A percentile compares a stretch with the other conserved stretches of the same genome.
These are phyloP conservation scores for Stictocephala bisonia DNA, from an alignment of 2,888 invertebrate species.

Conservation along the genomic window DNA sequence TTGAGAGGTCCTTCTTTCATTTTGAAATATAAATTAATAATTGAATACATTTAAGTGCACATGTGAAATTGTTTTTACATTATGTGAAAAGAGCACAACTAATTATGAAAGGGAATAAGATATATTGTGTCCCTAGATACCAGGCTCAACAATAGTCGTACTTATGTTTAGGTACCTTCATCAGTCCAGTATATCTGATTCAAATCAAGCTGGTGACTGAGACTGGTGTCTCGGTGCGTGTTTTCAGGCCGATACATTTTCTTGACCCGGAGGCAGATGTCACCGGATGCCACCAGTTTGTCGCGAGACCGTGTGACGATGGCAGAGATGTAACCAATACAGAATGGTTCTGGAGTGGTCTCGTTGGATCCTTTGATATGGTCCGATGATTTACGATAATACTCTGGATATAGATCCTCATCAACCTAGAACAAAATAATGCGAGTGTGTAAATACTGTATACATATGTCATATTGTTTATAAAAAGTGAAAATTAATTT, in stretches of 20 bases:
- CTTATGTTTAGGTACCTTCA: slow-evolving; percentile 68
- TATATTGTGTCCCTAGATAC: too few species aligned
- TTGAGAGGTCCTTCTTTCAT: too few species aligned
- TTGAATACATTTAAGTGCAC: too few species aligned
- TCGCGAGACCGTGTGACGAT: slow-evolving; percentile 70
- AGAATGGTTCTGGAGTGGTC: slow-evolving; percentile 80
- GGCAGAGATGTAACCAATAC: slow-evolving; percentile 75
- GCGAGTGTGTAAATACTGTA: too few species aligned
- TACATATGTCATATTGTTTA: too few species aligned
- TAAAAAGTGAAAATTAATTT: too few species aligned
- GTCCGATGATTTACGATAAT: slow-evolving; percentile 79
- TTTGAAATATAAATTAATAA: too few species aligned
- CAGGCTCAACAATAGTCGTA: not conserved
- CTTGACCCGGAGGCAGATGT: slow-evolving; percentile 74
- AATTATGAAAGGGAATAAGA: too few species aligned
- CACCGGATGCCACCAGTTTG: slow-evolving; percentile 68
- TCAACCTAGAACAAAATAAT: slow-evolving; percentile 71
- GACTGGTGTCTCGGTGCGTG: slow-evolving; percentile 70
- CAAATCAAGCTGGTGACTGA: slow-evolving; percentile 73
- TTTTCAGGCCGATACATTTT: slow-evolving; percentile 83
- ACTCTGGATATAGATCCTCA: slow-evolving; percentile 82
- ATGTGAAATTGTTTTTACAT: too few species aligned
- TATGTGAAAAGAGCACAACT: too few species aligned
- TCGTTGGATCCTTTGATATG: slow-evolving; percentile 76
- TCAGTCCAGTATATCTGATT: slow-evolving; percentile 83